A percentile compares a stretch with the other conserved stretches of the same genome.
Evolutionary conservation across 2,797 vertebrate genomes (phyloP).

Genomic region (Semaprochilodus insignis): DNA sequence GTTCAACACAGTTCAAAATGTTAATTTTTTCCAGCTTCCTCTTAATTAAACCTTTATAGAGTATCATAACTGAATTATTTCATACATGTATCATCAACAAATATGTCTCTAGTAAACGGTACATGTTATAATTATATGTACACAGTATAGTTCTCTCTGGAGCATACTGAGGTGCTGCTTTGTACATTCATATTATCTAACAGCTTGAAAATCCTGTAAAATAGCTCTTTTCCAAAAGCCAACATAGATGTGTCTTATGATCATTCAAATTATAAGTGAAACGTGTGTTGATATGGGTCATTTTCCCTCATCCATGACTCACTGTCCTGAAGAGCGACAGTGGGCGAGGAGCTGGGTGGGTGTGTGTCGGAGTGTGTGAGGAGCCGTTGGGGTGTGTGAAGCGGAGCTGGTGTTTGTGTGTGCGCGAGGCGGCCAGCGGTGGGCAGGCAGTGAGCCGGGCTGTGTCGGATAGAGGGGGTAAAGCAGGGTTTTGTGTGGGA

Average conservation of each 20-base stretch:
- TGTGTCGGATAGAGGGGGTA: conserved; percentile 37
- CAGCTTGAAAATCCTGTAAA: background rate
- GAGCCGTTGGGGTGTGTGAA: conserved; percentile 16
- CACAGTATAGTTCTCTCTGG: too few species aligned
- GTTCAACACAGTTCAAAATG: background rate
- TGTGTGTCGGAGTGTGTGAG: conserved; percentile 9
- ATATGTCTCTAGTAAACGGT: too few species aligned
- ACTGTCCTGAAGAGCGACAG: conserved; percentile 31
- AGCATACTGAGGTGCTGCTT: too few species aligned
- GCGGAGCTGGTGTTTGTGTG: conserved; percentile 38
- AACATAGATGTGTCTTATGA: background rate
- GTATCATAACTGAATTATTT: too few species aligned
- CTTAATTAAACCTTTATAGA: background rate
- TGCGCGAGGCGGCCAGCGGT: conserved; percentile 27
- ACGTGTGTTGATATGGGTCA: conserved; percentile 5
- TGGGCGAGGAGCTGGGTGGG: conserved; percentile 27
- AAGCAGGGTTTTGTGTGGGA: conserved; percentile 46
- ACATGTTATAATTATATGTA: too few species aligned
- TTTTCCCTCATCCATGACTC: conserved; percentile 27
- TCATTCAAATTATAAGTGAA: background rate
- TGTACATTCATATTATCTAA: too few species aligned
- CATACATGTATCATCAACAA: too few species aligned
- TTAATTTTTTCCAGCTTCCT: background rate
- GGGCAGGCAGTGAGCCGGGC: conserved; percentile 29
- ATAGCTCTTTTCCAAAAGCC: background rate